Evolutionary conservation across 2,888 invertebrate species (phyloP).

Genomic region (Biston stratarius): DNA sequence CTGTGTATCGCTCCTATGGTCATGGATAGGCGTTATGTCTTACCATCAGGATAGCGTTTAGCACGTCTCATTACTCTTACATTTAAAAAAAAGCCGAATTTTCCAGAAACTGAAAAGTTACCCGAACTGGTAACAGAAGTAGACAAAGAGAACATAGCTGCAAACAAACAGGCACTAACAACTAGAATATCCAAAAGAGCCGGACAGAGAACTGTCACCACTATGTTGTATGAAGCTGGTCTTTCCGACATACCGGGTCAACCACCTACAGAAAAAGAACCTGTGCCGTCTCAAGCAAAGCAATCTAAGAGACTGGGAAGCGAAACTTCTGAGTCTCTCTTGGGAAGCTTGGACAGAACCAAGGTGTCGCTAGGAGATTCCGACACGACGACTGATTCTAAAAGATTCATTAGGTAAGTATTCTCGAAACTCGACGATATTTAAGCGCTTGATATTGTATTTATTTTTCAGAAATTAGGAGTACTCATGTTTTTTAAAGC

Average conservation of each 20-base stretch:
- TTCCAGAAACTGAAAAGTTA: too few species aligned
- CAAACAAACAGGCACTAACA: constrained; percentile 44
- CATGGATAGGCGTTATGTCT: too few species aligned
- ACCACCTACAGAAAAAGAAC: constrained; percentile 13
- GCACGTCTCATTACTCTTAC: too few species aligned
- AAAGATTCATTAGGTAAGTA: constrained; percentile 66
- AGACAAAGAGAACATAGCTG: constrained; percentile 69
- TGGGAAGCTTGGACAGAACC: constrained; percentile 77
- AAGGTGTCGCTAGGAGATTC: constrained; percentile 78
- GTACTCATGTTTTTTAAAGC: too few species aligned
- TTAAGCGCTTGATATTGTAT: not conserved
- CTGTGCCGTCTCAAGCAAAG: constrained; percentile 29
- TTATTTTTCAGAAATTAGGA: not conserved
- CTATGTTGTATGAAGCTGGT: constrained; percentile 65
- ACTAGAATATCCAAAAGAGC: constrained; percentile 18
- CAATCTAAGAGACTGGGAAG: constrained; percentile 46
- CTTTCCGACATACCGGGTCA: constrained; percentile 57
- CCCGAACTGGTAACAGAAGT: constrained; percentile 23
- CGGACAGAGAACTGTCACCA: constrained; percentile 53
- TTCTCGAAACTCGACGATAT: not conserved
- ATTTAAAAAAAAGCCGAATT: too few species aligned
- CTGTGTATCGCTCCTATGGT: too few species aligned
- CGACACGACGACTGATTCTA: constrained; percentile 68
- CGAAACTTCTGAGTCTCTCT: constrained; percentile 65
- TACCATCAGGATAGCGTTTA: too few species aligned